A percentile compares a stretch with the other conserved stretches of the same genome.
phyloP scores from a whole-genome alignment of 2,888 invertebrate species.

The Dolichomitus sp. region DNA sequence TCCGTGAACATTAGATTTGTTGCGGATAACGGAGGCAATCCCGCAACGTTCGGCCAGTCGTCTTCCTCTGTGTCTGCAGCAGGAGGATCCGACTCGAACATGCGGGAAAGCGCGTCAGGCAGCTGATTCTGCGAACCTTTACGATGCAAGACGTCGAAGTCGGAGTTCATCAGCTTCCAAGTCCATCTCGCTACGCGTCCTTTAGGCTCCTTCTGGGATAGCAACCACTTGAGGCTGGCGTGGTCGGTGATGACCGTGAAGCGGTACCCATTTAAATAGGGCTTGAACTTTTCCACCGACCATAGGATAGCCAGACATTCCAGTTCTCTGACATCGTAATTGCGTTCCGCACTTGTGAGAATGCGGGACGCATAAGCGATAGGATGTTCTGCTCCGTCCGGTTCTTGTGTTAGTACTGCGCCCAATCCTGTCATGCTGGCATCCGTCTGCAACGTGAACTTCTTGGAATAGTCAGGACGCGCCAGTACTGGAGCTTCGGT shows the following conservation, averaged over 20 bases:
- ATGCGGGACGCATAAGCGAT: constrained; percentile 66
- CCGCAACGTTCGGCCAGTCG: neutral
- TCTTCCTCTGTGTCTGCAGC: neutral
- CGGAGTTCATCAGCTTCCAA: constrained; percentile 51
- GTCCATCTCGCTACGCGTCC: constrained; percentile 60
- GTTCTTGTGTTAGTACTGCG: constrained; percentile 27
- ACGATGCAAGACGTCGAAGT: constrained; percentile 39
- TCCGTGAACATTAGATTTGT: neutral
- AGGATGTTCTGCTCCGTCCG: constrained; percentile 47
- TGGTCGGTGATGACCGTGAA: constrained; percentile 76
- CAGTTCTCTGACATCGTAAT: constrained; percentile 66
- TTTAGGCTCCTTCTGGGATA: constrained; percentile 67
- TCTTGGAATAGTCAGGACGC: constrained; percentile 37
- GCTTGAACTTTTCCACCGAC: constrained; percentile 69
- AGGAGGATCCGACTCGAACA: constrained; percentile 44
- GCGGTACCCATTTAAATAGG: constrained; percentile 70
- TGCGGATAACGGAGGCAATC: neutral
- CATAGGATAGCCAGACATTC: constrained; percentile 73
- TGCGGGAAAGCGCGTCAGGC: constrained; percentile 62
- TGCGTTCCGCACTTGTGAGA: constrained; percentile 47
- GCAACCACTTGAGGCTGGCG: constrained; percentile 70
- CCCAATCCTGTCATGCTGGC: constrained; percentile 66
- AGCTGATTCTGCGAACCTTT: constrained; percentile 33
- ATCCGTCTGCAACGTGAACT: constrained; percentile 67
- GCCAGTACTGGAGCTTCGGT: constrained; percentile 4